Conservation (phyloP, 23 tunicate species). For the Halocynthia aurantium region DNA sequence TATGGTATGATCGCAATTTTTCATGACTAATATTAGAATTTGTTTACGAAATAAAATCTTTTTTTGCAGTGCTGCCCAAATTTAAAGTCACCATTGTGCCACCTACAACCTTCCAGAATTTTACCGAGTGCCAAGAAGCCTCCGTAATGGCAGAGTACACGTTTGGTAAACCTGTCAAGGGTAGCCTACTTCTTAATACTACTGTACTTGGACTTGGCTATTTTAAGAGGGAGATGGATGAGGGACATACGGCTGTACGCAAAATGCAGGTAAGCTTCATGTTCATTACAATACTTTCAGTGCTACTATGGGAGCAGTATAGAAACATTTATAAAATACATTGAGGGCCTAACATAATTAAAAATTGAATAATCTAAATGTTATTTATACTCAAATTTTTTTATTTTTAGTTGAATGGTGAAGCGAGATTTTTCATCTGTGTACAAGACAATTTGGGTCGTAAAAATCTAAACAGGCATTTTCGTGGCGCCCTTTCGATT, state of each 20-base stretch:
- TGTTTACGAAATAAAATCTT: too few relatives aligned
- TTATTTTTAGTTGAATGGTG: conserved; percentile 36
- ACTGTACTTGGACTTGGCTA: conserved; percentile 51
- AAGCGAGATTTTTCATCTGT: conserved; percentile 33
- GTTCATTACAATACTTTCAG: too few relatives aligned
- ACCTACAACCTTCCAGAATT: conserved; percentile 63
- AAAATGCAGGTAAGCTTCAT: conserved; percentile 1
- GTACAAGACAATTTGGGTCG: conserved; percentile 16
- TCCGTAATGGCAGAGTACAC: conserved; percentile 61
- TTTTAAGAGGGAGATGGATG: conserved; percentile 19
- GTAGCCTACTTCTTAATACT: conserved; percentile 53
- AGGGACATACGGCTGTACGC: conserved; percentile 1
- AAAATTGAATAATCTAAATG: too few relatives aligned
- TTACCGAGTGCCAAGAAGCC: conserved; percentile 43
- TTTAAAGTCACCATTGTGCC: conserved; percentile 70
- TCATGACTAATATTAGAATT: not conserved
- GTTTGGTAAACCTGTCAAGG: conserved; percentile 81
- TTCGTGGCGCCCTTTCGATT: conserved; percentile 46
- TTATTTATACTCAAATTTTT: not conserved
- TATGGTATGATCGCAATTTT: conserved; percentile 47
- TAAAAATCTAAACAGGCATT: conserved; percentile 19
- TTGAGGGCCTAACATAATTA: too few relatives aligned
- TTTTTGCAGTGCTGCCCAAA: conserved; percentile 74
- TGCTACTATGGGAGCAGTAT: too few relatives aligned
- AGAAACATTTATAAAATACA: too few relatives aligned